Conservation (phyloP, 2,113 vertebrate species). For the Toxotes jaculatrix region DNA sequence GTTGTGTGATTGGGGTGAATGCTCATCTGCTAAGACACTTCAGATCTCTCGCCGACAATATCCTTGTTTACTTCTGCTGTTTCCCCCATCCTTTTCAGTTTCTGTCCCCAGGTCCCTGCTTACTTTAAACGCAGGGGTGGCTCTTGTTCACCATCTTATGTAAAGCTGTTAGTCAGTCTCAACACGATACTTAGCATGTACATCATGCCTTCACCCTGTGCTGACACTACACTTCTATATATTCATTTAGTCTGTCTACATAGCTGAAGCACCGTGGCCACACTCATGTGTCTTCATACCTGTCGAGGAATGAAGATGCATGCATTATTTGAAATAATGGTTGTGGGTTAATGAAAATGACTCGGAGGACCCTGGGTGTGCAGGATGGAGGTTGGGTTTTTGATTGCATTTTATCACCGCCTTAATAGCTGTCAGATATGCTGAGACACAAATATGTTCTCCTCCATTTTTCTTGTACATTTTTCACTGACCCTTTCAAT, state of each 20-base stretch:
- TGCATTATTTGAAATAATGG: conserved; percentile 82
- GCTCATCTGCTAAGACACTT: conserved; percentile 39
- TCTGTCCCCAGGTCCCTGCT: not conserved
- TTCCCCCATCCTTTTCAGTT: conserved; percentile 10
- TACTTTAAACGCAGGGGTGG: conserved; percentile 2
- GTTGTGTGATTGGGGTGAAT: conserved; percentile 45
- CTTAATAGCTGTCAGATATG: conserved; percentile 72
- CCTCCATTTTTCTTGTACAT: conserved; percentile 7
- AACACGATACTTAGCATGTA: conserved; percentile 19
- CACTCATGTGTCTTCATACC: conserved; percentile 50
- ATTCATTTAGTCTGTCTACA: conserved; percentile 35
- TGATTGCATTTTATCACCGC: conserved; percentile 76
- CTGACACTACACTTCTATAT: conserved; percentile 53
- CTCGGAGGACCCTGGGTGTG: conserved; percentile 71
- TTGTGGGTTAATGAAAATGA: conserved; percentile 81
- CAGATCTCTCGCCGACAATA: conserved; percentile 31
- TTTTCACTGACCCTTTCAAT: conserved; percentile 14
- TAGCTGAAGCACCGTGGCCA: conserved; percentile 16
- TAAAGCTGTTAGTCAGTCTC: conserved; percentile 20
- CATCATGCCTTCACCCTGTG: conserved; percentile 24
- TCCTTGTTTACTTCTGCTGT: conserved; percentile 33
- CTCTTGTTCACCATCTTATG: conserved; percentile 2
- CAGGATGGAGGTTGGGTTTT: conserved; percentile 65
- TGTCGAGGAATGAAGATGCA: conserved; percentile 51
- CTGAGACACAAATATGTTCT: conserved; percentile 52